These are phyloP conservation scores for Hemibagrus wyckioides DNA, from an alignment of 2,113 vertebrate genomes.

Conservation along the genomic window DNA sequence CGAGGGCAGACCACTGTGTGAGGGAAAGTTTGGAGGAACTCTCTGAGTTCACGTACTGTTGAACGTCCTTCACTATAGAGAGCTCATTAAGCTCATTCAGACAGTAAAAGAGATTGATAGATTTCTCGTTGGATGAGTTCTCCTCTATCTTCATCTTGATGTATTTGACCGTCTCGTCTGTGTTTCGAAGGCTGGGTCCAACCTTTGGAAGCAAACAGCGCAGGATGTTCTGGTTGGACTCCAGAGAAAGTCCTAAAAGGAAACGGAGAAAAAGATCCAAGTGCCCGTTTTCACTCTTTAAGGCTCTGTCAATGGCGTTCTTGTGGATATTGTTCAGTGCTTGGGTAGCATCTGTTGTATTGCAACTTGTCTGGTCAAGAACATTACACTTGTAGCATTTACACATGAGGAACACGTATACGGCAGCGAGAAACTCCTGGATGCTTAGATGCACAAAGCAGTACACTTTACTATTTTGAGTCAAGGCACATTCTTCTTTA, in stretches of 20 bases:
- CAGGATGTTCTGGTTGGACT: conserved; percentile 44
- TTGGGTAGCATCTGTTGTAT: not conserved
- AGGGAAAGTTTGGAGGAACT: conserved; percentile 45
- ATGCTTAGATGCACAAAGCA: conserved; percentile 51
- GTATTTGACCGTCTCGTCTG: conserved; percentile 34
- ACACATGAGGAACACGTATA: conserved; percentile 43
- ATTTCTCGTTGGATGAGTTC: conserved; percentile 37
- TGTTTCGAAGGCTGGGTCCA: conserved; percentile 13
- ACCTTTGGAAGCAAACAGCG: conserved; percentile 7
- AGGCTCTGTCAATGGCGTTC: conserved; percentile 34
- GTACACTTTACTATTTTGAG: conserved; percentile 41
- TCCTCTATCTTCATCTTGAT: conserved; percentile 49
- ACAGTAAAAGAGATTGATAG: conserved; percentile 48
- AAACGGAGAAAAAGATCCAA: conserved; percentile 49
- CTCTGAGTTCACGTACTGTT: conserved; percentile 33
- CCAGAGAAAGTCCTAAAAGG: conserved; percentile 48
- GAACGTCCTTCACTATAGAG: conserved; percentile 42
- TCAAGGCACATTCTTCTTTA: conserved; percentile 44
- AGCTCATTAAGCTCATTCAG: conserved; percentile 51
- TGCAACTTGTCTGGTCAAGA: conserved; percentile 23
- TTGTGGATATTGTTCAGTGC: conserved; percentile 38
- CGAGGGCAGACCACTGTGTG: conserved; percentile 48
- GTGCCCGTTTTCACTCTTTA: conserved; percentile 44
- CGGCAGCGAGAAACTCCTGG: conserved; percentile 44
- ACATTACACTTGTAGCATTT: conserved; percentile 10